Percentiles rank a stretch among this genome's conserved stretches.
phyloP scores from a whole-genome alignment of 92 coral and sea anemone genomes.

The Phenganax stokvisi region DNA sequence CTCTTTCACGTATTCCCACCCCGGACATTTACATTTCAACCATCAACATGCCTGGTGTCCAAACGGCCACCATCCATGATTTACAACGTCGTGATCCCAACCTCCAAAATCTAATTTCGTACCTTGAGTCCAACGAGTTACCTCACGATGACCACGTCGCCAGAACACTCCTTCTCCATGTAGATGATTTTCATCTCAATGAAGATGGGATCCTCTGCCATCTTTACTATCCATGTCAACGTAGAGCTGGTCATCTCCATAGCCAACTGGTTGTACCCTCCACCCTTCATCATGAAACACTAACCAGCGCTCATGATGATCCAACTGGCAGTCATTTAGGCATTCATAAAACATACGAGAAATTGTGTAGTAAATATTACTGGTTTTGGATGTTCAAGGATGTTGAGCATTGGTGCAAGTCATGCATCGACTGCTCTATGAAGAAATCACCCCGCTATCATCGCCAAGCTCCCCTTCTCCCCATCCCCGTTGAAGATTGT shows the following conservation, averaged over 20 bases:
- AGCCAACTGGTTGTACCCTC: too few relatives aligned
- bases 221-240: too few relatives aligned
- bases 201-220: too few relatives aligned
- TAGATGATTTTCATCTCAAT: constrained; percentile 35
- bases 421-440: too few relatives aligned
- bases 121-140: constrained; percentile 32
- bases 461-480: too few relatives aligned
- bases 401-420: not conserved
- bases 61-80: constrained; percentile 3
- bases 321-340: constrained; percentile 39
- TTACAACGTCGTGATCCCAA: constrained; percentile 43
- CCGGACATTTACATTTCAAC: not conserved
- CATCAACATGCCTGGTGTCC: constrained; percentile 11
- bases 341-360: constrained; percentile 44
- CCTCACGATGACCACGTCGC: constrained; percentile 35
- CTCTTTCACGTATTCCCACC: not conserved
- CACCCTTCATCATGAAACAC: too few relatives aligned
- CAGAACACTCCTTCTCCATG: constrained; percentile 28
- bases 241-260: too few relatives aligned
- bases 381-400: constrained; percentile 56
- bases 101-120: constrained; percentile 11
- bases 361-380: constrained; percentile 34
- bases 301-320: too few relatives aligned
- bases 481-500: not conserved
- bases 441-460: too few relatives aligned